Evolutionary conservation across 2,888 invertebrate species (phyloP), one percentile per base, ranked within the genome.

Genomic region (Microchrysa polita): DNA sequence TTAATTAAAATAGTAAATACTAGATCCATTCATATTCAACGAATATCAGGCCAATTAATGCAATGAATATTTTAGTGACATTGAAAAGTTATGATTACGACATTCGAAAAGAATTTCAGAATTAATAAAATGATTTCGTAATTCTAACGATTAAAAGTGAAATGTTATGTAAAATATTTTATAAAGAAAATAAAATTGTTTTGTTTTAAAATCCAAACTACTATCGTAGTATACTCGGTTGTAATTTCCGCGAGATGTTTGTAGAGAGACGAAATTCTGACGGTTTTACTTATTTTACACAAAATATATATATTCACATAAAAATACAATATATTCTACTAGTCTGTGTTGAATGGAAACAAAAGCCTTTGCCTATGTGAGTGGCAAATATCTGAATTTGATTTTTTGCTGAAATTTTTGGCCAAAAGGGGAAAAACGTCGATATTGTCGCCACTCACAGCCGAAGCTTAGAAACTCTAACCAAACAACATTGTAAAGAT

Each of bases 241-340:
- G 27, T 34, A 34, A 34, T 5, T 34, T 5, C 7, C 27, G 2
- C 27, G 4, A 34, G 27, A 34, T 34, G 27, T 34, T 34, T 7
- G 7, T 34, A 2, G 27, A 34, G 7, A 34, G 27, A 34, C 27
- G 7, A 34, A 7, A 34, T 7, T 34, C 27, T 34, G 2, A 7
- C 48, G 16, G n/a, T n/a, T n/a, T 48, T 48, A n/a, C n/a, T n/a
- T 48, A 48, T 48, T 48, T 48, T 48, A 48, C 48, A 48, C 16
- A 12, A 48, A n/a, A 7, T 42, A 42, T 7, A 9, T 48, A 4
- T 48, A 48, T 12, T 48, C 12, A 48, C 48, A n/a, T 7, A 2
- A 48, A 65, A 65, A 65, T 34, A 65, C 42, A 65, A 65, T 34
- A n/a, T n/a, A 65, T 22, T 27, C 65, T 65, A 65, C 65, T 18